These are phyloP conservation scores for Chlorocebus sabaeus DNA, from an alignment of 2,113 vertebrate genomes.

Conservation along the genomic window DNA sequence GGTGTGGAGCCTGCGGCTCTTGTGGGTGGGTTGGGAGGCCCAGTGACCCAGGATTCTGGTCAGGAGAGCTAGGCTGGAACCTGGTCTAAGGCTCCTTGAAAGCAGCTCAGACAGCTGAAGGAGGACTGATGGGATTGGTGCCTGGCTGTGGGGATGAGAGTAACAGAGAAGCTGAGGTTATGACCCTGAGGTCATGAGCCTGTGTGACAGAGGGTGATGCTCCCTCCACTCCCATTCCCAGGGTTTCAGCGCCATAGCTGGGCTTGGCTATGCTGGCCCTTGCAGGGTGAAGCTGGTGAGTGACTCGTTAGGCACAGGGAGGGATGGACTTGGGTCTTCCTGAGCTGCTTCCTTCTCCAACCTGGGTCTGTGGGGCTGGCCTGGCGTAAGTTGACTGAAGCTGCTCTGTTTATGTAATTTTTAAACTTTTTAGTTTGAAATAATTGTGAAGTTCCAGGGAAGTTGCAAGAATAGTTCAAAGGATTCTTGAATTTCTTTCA, in stretches of 20 bases:
- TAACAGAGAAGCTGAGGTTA: not conserved
- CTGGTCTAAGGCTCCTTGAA: not conserved
- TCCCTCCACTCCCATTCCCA: not conserved
- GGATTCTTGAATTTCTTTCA: not conserved
- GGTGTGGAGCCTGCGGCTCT: not conserved
- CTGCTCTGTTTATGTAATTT: not conserved
- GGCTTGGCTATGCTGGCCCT: rapidly evolving
- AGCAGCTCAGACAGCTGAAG: not conserved
- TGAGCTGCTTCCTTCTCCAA: no score
- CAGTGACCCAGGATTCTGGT: not conserved
- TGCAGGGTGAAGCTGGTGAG: not conserved
- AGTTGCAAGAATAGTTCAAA: not conserved
- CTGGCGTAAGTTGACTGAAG: not conserved
- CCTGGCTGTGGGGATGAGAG: not conserved
- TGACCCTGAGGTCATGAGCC: not conserved
- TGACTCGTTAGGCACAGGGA: not conserved
- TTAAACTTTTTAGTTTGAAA: not conserved
- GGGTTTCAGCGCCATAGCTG: not conserved
- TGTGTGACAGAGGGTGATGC: rapidly evolving
- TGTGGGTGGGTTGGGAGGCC: no score
- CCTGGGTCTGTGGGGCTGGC: not conserved
- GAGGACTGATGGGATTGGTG: no score
- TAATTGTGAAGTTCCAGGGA: not conserved
- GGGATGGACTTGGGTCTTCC: not conserved
- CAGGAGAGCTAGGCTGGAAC: not conserved